Percentiles rank a stretch among this genome's conserved stretches.
phyloP scores from a whole-genome alignment of 2,888 invertebrate species.

The Brachypalpus laphriformis region DNA sequence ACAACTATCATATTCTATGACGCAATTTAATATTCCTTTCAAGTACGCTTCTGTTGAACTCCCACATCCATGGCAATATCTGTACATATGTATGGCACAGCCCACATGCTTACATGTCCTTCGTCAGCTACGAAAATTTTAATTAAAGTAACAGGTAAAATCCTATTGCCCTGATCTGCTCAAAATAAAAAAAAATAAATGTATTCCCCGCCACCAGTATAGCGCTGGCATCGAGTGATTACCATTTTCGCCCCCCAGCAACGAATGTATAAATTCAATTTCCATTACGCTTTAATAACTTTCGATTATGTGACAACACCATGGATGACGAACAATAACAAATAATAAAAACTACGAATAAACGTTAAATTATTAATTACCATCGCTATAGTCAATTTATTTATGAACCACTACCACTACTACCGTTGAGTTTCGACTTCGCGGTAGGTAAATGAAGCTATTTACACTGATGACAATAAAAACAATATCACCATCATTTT shows the following conservation, averaged over 20 bases:
- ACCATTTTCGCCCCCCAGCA: not conserved
- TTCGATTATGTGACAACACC: conserved; percentile 25
- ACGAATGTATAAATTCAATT: not conserved
- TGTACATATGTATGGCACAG: too few relatives aligned
- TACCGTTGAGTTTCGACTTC: not conserved
- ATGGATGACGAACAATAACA: conserved; percentile 18
- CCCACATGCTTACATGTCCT: not conserved
- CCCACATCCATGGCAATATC: too few relatives aligned
- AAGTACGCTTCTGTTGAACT: too few relatives aligned
- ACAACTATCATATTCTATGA: too few relatives aligned
- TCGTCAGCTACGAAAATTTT: not conserved
- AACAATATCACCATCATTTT: conserved; percentile 10
- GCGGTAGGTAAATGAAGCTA: conserved; percentile 41
- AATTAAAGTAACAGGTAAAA: not conserved
- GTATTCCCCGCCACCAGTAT: too few relatives aligned
- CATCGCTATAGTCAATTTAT: conserved; percentile 23
- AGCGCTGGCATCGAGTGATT: not conserved
- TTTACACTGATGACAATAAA: conserved; percentile 42
- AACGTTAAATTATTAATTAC: conserved; percentile 46
- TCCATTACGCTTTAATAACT: not conserved
- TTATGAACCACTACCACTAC: conserved; percentile 3
- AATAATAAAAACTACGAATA: conserved; percentile 18
- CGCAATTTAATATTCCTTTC: too few relatives aligned
- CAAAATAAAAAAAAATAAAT: too few relatives aligned
- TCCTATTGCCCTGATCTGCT: not conserved